Conservation (phyloP, 2,888 invertebrate species). For the Tachina grossa region DNA sequence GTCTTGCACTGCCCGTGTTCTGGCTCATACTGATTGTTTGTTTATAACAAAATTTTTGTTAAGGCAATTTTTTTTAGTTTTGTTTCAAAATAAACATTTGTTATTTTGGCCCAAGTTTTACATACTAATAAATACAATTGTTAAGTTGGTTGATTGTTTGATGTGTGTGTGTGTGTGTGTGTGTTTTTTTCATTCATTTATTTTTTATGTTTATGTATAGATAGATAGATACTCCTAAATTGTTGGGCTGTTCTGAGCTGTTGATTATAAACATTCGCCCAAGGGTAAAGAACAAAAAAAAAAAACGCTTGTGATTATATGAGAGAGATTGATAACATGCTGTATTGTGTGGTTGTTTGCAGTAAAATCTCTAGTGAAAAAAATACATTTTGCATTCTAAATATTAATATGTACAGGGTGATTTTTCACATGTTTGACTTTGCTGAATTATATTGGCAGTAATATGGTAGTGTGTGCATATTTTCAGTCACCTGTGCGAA, state of each 20-base stretch:
- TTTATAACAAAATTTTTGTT: constrained; percentile 44
- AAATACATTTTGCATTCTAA: background rate
- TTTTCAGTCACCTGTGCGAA: too few species aligned
- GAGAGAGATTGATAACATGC: constrained; percentile 26
- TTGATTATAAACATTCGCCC: constrained; percentile 4
- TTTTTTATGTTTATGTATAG: constrained; percentile 6
- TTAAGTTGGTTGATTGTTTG: constrained; percentile 24
- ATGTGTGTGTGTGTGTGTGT: background rate
- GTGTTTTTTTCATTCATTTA: constrained; percentile 2
- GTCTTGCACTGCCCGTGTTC: constrained; percentile 51
- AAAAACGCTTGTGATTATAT: background rate
- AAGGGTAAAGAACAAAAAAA: constrained; percentile 45
- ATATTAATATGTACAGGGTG: background rate
- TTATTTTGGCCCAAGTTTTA: constrained; percentile 58
- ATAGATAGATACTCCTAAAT: constrained; percentile 31
- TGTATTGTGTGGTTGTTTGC: constrained; percentile 8
- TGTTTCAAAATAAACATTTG: constrained; percentile 27
- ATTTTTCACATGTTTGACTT: background rate
- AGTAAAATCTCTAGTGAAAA: background rate
- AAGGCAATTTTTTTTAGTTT: constrained; percentile 31
- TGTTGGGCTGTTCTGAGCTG: constrained; percentile 26
- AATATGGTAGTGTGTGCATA: too few species aligned
- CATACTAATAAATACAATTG: constrained; percentile 19
- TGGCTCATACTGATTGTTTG: constrained; percentile 60
- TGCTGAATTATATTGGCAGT: too few species aligned